A percentile compares a stretch with the other conserved stretches of the same genome.
phyloP scores from a whole-genome alignment of 2,797 vertebrate species.

The Halcyon chelicuti region DNA sequence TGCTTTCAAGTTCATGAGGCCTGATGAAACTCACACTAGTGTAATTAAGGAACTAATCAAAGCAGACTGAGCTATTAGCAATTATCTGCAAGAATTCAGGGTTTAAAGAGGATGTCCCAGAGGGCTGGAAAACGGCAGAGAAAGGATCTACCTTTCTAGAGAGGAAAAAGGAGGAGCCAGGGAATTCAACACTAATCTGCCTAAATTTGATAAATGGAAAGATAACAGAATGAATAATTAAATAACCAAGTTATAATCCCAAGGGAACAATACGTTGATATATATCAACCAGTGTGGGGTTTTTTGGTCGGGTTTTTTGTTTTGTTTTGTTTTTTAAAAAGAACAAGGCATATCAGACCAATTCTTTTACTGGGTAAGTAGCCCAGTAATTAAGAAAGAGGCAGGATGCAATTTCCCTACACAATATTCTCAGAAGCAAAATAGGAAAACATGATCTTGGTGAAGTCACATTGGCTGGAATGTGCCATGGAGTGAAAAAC shows the following conservation, averaged over 20 bases:
- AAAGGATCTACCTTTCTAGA: background rate
- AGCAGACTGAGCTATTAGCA: background rate
- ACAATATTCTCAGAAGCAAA: background rate
- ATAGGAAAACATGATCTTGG: background rate
- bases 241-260: background rate
- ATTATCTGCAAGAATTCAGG: slow-evolving; percentile 21
- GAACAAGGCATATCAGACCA: background rate
- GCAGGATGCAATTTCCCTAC: background rate
- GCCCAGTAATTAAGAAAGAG: background rate
- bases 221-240: slow-evolving; percentile 17
- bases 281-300: background rate
- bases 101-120: slow-evolving; percentile 27
- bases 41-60: slow-evolving; percentile 39
- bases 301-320: background rate
- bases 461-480: background rate
- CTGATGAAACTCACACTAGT: background rate
- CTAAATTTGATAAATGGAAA: slow-evolving; percentile 32
- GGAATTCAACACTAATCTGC: slow-evolving; percentile 12
- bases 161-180: slow-evolving; percentile 26
- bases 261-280: slow-evolving; percentile 10
- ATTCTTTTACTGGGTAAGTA: background rate
- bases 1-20: background rate
- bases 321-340: background rate
- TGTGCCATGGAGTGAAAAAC: background rate
- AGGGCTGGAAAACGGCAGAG: background rate